Percentiles rank a stretch among this genome's conserved stretches.
phyloP scores from a whole-genome alignment of 2,113 vertebrate species.

The Leptosomus discolor region DNA sequence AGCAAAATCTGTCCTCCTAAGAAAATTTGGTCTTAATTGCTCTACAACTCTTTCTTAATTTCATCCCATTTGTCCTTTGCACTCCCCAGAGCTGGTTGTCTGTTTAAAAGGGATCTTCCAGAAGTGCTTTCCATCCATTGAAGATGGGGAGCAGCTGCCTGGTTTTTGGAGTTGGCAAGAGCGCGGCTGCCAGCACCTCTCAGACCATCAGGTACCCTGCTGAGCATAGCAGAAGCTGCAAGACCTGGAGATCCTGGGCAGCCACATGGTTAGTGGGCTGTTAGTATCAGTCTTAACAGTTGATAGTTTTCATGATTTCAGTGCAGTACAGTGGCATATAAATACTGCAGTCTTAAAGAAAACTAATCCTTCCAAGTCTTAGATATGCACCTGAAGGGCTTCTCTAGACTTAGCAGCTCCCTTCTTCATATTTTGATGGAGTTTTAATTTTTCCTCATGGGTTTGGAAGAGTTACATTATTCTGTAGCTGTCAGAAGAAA shows the following conservation, averaged over 20 bases:
- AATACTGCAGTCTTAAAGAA: background rate
- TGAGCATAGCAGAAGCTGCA: background rate
- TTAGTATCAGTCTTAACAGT: background rate
- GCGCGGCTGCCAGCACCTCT: background rate
- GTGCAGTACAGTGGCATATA: background rate
- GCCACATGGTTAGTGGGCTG: background rate
- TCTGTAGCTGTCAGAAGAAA: background rate
- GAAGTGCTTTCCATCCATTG: background rate
- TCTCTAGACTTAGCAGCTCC: background rate
- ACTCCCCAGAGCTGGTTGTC: background rate
- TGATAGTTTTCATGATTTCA: background rate
- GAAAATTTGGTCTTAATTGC: background rate
- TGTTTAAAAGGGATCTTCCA: background rate
- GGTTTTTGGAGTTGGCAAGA: rapidly evolving
- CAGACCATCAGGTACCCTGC: background rate
- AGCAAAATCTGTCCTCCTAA: background rate
- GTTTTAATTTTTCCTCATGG: background rate
- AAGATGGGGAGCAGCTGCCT: background rate
- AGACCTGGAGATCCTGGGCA: background rate
- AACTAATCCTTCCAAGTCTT: background rate
- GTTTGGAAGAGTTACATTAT: background rate
- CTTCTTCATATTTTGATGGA: background rate
- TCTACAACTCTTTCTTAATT: background rate
- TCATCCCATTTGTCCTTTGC: background rate
- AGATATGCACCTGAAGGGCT: background rate